Evolutionary conservation across 2,888 invertebrate species (phyloP).

Genomic region (Sesia apiformis): DNA sequence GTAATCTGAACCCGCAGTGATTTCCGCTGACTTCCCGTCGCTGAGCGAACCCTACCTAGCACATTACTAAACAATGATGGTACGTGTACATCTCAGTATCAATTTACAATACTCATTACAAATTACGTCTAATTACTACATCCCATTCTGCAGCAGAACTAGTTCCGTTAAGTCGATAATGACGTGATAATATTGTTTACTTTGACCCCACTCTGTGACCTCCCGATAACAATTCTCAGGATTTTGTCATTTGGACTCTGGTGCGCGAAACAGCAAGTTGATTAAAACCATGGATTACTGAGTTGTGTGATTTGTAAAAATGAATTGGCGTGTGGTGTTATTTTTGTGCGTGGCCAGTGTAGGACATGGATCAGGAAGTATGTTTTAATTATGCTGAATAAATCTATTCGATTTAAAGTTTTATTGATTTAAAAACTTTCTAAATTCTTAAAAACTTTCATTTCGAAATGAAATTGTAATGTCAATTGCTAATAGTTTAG

Average conservation of each 20-base stretch:
- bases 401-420: no score
- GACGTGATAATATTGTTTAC: slow-evolving; percentile 54
- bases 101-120: slow-evolving; percentile 34
- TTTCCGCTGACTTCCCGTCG: slow-evolving; percentile 34
- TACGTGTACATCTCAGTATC: slow-evolving; percentile 16
- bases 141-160: slow-evolving; percentile 21
- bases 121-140: slow-evolving; percentile 29
- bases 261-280: slow-evolving; percentile 31
- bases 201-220: slow-evolving; percentile 49
- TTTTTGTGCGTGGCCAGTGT: slow-evolving; percentile 43
- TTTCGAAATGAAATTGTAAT: no score
- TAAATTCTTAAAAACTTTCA: no score
- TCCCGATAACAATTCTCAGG: slow-evolving; percentile 33
- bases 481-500: no score
- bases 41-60: slow-evolving; percentile 10
- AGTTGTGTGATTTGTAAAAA: slow-evolving; percentile 29
- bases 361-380: slow-evolving; percentile 50
- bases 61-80: slow-evolving; percentile 3
- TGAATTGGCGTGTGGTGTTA: slow-evolving; percentile 54
- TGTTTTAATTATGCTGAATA: slow-evolving; percentile 11
- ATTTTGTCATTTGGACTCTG: slow-evolving; percentile 46
- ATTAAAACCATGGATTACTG: slow-evolving; percentile 34
- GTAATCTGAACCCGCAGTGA: slow-evolving; percentile 29
- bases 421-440: no score
- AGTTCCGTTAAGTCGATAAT: slow-evolving; percentile 38